These are phyloP conservation scores for Hyles lineata DNA, from an alignment of 2,888 invertebrate species.

Conservation along the genomic window DNA sequence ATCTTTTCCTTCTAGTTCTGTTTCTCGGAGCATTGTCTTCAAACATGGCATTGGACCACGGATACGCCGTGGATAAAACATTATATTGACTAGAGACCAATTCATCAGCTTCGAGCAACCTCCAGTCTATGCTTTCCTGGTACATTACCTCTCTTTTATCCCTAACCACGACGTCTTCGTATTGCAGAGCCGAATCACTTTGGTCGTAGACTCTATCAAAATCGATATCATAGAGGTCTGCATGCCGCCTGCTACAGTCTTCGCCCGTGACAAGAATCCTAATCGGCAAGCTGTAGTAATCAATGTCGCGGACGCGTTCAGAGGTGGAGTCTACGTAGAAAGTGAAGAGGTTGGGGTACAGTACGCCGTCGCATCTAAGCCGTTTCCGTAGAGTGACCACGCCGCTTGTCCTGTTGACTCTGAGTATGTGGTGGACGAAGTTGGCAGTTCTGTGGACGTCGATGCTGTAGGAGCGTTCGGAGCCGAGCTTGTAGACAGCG, in stretches of 20 bases:
- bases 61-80: constrained; percentile 79
- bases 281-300: constrained; percentile 92
- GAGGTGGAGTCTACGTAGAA: constrained; percentile 94
- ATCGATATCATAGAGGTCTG: constrained; percentile 86
- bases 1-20: constrained; percentile 81
- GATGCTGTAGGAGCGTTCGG: constrained; percentile 91
- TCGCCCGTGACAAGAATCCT: constrained; percentile 90
- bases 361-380: constrained; percentile 91
- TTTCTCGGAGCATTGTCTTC: constrained; percentile 82
- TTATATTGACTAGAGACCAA: constrained; percentile 79
- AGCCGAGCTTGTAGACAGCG: constrained; percentile 91
- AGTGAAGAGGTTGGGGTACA: constrained; percentile 93
- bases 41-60: constrained; percentile 82
- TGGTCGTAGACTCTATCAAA: constrained; percentile 84
- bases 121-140: constrained; percentile 75
- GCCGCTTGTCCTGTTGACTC: constrained; percentile 90
- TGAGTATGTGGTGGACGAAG: constrained; percentile 91
- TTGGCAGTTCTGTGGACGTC: constrained; percentile 92
- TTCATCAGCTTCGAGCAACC: constrained; percentile 76
- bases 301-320: constrained; percentile 90
- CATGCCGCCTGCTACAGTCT: constrained; percentile 87
- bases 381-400: constrained; percentile 89
- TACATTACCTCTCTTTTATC: constrained; percentile 71
- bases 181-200: constrained; percentile 75
- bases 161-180: constrained; percentile 72